Percentiles rank a stretch among this genome's conserved stretches.
Evolutionary conservation across 2,888 invertebrate genomes (phyloP).

Genomic region (Philhelius pedissequus): DNA sequence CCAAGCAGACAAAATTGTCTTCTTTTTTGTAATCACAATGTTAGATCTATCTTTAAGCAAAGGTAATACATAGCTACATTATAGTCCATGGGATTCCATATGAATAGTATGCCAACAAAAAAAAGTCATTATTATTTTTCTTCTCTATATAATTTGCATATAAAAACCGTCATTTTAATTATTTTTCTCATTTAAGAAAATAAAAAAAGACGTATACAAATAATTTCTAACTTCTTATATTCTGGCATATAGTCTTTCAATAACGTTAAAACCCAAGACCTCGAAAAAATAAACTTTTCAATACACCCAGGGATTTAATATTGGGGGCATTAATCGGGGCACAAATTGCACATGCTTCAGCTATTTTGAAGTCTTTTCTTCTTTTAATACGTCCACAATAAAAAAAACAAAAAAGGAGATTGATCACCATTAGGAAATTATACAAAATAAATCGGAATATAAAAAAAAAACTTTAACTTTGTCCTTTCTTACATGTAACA

Average conservation of each 20-base stretch:
- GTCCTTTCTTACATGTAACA: background rate
- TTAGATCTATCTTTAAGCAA: too few species aligned
- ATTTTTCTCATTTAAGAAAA: too few species aligned
- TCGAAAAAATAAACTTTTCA: background rate
- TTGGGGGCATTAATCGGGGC: background rate
- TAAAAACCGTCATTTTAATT: too few species aligned
- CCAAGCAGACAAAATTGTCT: too few species aligned
- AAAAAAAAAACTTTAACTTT: background rate
- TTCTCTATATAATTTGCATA: too few species aligned
- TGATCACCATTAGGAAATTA: background rate
- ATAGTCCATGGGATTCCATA: too few species aligned
- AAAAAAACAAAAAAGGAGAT: background rate
- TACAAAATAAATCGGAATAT: background rate
- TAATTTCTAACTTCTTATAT: background rate
- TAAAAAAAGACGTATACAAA: too few species aligned
- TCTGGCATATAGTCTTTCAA: background rate
- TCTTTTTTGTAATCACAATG: too few species aligned
- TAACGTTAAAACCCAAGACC: background rate
- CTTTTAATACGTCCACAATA: background rate
- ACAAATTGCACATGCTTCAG: constrained; percentile 22
- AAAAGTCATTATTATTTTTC: too few species aligned
- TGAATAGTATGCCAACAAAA: too few species aligned
- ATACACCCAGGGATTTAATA: background rate
- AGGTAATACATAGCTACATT: too few species aligned
- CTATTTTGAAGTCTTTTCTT: background rate